Conservation (phyloP, 2,113 vertebrate genomes). For the Peromyscus polionotus region DNA sequence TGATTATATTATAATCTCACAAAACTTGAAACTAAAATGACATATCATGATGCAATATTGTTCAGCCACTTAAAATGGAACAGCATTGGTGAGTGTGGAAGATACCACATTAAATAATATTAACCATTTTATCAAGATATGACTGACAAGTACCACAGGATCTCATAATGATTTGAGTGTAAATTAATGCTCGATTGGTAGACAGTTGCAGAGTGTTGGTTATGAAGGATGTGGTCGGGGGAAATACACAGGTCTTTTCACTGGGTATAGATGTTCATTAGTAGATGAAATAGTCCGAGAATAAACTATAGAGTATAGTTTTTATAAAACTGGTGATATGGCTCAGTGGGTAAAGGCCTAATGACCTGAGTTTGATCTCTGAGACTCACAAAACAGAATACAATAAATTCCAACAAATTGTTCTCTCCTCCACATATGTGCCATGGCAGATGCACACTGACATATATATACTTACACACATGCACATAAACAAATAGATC, state of each 20-base stretch:
- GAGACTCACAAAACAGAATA: not conserved
- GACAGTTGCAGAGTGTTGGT: not conserved
- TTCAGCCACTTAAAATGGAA: not conserved
- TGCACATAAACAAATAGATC: not conserved
- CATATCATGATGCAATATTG: not conserved
- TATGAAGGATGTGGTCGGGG: fast-evolving
- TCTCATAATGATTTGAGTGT: not conserved
- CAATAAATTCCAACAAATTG: not conserved
- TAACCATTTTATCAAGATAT: not conserved
- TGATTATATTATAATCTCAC: not conserved
- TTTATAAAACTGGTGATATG: not conserved
- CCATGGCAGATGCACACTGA: not conserved
- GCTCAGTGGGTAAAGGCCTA: not conserved
- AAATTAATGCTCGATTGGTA: not conserved
- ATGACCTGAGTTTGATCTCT: not conserved
- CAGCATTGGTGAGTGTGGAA: not conserved
- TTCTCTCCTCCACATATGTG: too few relatives aligned
- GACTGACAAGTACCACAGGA: not conserved
- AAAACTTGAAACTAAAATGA: not conserved
- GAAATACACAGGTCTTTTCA: not conserved
- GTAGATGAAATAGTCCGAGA: not conserved
- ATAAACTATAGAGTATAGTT: not conserved
- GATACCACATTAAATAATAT: not conserved
- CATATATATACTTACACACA: not conserved
- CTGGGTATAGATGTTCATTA: not conserved